A percentile compares a stretch with the other conserved stretches of the same genome.
Evolutionary conservation across 2,797 vertebrate species (phyloP).

Genomic region (Phoebastria nigripes): DNA sequence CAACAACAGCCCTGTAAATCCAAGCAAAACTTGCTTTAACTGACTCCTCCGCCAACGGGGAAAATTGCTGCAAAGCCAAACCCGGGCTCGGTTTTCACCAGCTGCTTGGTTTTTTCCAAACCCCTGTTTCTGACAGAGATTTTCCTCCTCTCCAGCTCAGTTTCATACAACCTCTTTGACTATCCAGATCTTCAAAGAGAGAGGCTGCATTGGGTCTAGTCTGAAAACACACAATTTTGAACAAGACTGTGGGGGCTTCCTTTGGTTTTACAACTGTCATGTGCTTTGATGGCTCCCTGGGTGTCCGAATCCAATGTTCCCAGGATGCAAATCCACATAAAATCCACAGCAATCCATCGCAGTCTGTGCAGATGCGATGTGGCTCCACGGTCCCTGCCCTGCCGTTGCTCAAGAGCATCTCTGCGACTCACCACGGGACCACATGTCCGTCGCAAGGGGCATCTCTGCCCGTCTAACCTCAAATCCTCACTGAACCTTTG

Average conservation of each 20-base stretch:
- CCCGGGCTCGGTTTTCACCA: neutral
- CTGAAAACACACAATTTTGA: neutral
- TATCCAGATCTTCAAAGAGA: neutral
- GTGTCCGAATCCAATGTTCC: rapidly evolving
- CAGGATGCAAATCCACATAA: neutral
- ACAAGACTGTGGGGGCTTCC: neutral
- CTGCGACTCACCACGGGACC: neutral
- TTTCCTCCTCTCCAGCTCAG: neutral
- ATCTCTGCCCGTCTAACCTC: neutral
- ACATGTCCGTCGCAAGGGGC: rapidly evolving
- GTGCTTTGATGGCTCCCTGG: neutral
- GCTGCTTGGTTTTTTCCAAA: neutral
- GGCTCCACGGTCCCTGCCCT: neutral
- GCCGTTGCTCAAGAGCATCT: neutral
- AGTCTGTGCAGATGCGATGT: neutral
- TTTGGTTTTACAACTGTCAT: neutral
- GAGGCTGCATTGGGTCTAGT: neutral
- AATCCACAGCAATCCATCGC: neutral
- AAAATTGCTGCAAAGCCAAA: neutral
- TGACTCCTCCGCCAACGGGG: neutral
- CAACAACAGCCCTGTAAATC: neutral
- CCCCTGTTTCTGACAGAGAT: neutral
- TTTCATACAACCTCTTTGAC: neutral
- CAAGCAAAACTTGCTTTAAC: neutral
- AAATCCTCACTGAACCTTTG: neutral